Percentiles rank a stretch among this genome's conserved stretches.
phyloP scores from a whole-genome alignment of 2,888 invertebrate genomes.

The Leptura quadrifasciata region DNA sequence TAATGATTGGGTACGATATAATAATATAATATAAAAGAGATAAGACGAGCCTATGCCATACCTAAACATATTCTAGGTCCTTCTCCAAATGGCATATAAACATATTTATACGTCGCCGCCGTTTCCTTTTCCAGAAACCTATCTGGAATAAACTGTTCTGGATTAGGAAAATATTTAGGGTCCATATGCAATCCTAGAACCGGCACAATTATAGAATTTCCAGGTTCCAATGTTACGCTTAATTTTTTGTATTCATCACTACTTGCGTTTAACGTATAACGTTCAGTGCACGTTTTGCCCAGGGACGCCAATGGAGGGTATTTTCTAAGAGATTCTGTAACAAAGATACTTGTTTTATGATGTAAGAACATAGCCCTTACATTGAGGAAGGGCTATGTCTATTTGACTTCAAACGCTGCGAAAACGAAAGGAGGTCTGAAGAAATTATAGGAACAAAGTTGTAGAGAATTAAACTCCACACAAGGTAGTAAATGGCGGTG shows the following conservation, averaged over 20 bases:
- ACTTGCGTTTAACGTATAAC: conserved; percentile 53
- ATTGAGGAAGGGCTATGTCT: too few relatives aligned
- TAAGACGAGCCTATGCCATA: too few relatives aligned
- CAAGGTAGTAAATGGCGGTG: too few relatives aligned
- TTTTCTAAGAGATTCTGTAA: conserved; percentile 41
- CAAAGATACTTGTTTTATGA: background rate
- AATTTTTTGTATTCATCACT: conserved; percentile 46
- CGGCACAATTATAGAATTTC: conserved; percentile 67
- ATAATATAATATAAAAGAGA: too few relatives aligned
- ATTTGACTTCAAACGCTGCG: too few relatives aligned
- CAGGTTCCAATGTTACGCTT: conserved; percentile 60
- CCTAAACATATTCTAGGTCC: conserved; percentile 67
- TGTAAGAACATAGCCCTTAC: too few relatives aligned
- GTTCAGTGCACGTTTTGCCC: conserved; percentile 58
- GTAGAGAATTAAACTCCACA: too few relatives aligned
- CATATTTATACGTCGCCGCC: conserved; percentile 59
- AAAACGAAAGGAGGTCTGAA: too few relatives aligned
- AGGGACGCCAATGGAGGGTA: conserved; percentile 22
- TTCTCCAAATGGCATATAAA: conserved; percentile 65
- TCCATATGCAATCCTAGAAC: conserved; percentile 68
- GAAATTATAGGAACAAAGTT: too few relatives aligned
- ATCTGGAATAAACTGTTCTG: conserved; percentile 71
- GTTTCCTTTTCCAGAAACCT: conserved; percentile 66
- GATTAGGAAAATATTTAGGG: conserved; percentile 69
- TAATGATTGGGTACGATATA: too few relatives aligned